phyloP scores from a whole-genome alignment of 2,113 vertebrate species.

The Pseudolaguvia tuberculata region DNA sequence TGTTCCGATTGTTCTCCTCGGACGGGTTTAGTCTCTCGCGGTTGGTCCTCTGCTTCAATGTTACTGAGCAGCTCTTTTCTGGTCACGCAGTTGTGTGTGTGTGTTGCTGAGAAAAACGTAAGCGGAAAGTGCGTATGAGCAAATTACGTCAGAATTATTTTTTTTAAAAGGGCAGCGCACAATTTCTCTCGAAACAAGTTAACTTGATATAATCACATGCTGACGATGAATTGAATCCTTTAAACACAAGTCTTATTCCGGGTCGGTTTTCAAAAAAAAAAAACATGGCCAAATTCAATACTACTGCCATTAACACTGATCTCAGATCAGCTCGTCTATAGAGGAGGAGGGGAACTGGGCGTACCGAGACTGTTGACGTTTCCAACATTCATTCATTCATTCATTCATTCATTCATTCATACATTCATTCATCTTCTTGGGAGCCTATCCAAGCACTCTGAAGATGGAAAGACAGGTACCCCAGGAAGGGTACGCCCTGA shows the following conservation, averaged over 20 bases:
- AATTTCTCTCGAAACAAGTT: slow-evolving; percentile 59
- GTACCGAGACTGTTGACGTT: no score
- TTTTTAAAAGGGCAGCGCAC: slow-evolving; percentile 58
- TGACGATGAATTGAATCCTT: not conserved
- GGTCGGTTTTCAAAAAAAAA: not conserved
- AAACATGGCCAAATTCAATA: not conserved
- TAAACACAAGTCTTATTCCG: not conserved
- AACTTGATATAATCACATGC: slow-evolving; percentile 9
- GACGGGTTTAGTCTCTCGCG: slow-evolving; percentile 45
- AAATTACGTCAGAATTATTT: slow-evolving; percentile 57
- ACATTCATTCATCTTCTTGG: no score
- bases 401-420: no score
- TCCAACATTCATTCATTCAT: no score
- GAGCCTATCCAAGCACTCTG: no score
- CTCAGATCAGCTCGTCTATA: slow-evolving; percentile 29
- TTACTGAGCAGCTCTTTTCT: slow-evolving; percentile 46
- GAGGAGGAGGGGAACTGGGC: no score
- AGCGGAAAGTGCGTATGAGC: slow-evolving; percentile 68
- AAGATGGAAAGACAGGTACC: no score
- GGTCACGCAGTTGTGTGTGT: slow-evolving; percentile 58
- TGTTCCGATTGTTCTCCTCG: slow-evolving; percentile 40
- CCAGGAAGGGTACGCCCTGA: no score
- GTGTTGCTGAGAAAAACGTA: slow-evolving; percentile 66
- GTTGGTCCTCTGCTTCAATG: slow-evolving; percentile 60
- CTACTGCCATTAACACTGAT: not conserved